These are phyloP conservation scores for Mamestra configurata DNA, from an alignment of 1,140 invertebrate genomes.

Conservation along the genomic window DNA sequence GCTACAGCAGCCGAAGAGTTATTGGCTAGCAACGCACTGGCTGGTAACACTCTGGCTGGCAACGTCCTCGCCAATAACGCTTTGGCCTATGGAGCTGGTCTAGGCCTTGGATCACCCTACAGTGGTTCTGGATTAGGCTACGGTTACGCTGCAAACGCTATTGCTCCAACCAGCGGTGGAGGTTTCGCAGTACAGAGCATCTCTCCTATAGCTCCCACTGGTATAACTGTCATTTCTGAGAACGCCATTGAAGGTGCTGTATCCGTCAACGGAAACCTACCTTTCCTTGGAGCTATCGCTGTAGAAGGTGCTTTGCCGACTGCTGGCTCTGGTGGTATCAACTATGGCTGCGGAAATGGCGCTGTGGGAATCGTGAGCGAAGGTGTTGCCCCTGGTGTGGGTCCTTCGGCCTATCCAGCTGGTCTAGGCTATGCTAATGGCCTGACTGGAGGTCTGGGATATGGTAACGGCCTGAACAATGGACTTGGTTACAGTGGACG, in stretches of 20 bases:
- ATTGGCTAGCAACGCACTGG: too few relatives aligned
- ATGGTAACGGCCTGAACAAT: not conserved
- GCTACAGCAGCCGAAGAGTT: slow-evolving; percentile 2
- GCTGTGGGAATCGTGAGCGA: slow-evolving; percentile 45
- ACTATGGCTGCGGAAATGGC: slow-evolving; percentile 53
- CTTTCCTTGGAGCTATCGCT: slow-evolving; percentile 68
- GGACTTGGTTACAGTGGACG: not conserved
- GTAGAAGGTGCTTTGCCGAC: slow-evolving; percentile 67
- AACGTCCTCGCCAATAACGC: not conserved
- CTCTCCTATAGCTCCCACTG: slow-evolving; percentile 62
- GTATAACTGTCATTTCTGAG: slow-evolving; percentile 58
- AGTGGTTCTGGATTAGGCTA: not conserved
- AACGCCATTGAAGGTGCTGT: slow-evolving; percentile 64
- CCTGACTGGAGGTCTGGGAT: not conserved
- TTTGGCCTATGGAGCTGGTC: not conserved
- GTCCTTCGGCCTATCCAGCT: not conserved
- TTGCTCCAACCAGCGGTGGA: slow-evolving; percentile 57
- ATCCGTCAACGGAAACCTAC: slow-evolving; percentile 62
- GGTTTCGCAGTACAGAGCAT: slow-evolving; percentile 58
- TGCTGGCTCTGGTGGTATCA: slow-evolving; percentile 64
- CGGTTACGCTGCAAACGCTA: slow-evolving; percentile 7
- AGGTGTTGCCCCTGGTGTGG: slow-evolving; percentile 9
- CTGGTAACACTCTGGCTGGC: not conserved
- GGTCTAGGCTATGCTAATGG: not conserved
- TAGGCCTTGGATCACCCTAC: not conserved